Conservation (phyloP, 1,140 invertebrate genomes). For the Drosophila santomea region DNA sequence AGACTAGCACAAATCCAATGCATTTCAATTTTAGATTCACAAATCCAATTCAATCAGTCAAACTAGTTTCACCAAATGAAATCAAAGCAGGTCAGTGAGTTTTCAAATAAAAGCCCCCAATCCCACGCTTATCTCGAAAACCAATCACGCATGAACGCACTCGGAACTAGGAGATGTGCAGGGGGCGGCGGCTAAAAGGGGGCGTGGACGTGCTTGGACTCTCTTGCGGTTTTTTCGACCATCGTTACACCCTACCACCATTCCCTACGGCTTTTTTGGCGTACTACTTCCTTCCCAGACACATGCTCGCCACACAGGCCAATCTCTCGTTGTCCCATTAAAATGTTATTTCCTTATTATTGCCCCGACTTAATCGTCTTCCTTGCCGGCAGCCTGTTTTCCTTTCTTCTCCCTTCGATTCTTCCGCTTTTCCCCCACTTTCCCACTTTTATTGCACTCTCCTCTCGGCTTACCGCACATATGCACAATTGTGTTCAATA, state of each 20-base stretch:
- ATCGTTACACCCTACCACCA: slow-evolving; percentile 15
- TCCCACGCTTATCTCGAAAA: slow-evolving; percentile 35
- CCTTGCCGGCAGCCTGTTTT: slow-evolving; percentile 34
- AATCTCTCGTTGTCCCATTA: slow-evolving; percentile 61
- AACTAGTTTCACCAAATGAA: slow-evolving; percentile 22
- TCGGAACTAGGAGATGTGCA: slow-evolving; percentile 20
- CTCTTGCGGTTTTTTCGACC: slow-evolving; percentile 37
- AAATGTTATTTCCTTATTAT: slow-evolving; percentile 83
- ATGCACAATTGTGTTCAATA: neutral
- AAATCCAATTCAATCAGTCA: slow-evolving; percentile 5
- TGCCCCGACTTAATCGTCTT: slow-evolving; percentile 73
- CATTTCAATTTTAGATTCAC: neutral
- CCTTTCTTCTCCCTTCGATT: neutral
- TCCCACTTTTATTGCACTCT: slow-evolving; percentile 49
- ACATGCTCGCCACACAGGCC: slow-evolving; percentile 6
- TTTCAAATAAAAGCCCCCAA: slow-evolving; percentile 20
- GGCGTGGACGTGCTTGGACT: slow-evolving; percentile 34
- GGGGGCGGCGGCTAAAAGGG: neutral
- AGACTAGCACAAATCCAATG: slow-evolving; percentile 1
- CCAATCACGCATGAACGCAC: slow-evolving; percentile 47
- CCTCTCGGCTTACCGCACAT: slow-evolving; percentile 13
- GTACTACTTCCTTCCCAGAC: slow-evolving; percentile 5
- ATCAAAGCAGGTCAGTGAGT: slow-evolving; percentile 32
- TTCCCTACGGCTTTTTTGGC: slow-evolving; percentile 4
- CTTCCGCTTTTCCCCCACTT: slow-evolving; percentile 6